Percentiles rank a stretch among this genome's conserved stretches.
phyloP scores from a whole-genome alignment of 2,797 vertebrate genomes.

The Scyliorhinus canicula region DNA sequence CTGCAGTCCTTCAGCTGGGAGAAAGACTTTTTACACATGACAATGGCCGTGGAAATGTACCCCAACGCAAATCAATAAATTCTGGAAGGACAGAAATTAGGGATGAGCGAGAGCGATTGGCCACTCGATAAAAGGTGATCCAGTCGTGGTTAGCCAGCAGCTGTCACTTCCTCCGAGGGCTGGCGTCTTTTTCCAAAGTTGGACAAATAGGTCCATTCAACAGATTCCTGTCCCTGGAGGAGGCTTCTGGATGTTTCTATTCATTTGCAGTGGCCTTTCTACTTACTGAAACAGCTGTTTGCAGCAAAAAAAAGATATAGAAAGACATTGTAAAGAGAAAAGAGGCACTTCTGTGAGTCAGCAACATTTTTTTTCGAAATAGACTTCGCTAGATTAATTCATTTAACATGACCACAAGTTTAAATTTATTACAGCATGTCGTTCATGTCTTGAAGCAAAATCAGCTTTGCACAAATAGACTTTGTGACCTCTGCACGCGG shows the following conservation, averaged over 20 bases:
- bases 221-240: conserved; percentile 17
- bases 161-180: background rate
- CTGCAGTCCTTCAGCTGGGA: too few relatives aligned
- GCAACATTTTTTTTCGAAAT: background rate
- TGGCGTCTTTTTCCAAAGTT: background rate
- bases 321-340: background rate
- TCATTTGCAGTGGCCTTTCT: background rate
- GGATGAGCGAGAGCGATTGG: background rate
- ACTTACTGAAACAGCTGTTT: conserved; percentile 7
- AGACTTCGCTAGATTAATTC: background rate
- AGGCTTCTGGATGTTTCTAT: background rate
- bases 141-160: background rate
- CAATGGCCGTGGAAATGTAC: background rate
- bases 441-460: background rate
- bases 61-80: background rate
- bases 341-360: background rate
- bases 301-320: background rate
- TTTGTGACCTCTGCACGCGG: background rate
- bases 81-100: background rate
- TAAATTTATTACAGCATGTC: background rate
- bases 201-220: conserved; percentile 13
- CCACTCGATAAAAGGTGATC: too few relatives aligned
- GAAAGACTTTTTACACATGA: background rate
- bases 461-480: background rate
- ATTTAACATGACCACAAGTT: background rate